phyloP scores from a whole-genome alignment of 1,140 invertebrate species.

The Euglossa dilemma region DNA sequence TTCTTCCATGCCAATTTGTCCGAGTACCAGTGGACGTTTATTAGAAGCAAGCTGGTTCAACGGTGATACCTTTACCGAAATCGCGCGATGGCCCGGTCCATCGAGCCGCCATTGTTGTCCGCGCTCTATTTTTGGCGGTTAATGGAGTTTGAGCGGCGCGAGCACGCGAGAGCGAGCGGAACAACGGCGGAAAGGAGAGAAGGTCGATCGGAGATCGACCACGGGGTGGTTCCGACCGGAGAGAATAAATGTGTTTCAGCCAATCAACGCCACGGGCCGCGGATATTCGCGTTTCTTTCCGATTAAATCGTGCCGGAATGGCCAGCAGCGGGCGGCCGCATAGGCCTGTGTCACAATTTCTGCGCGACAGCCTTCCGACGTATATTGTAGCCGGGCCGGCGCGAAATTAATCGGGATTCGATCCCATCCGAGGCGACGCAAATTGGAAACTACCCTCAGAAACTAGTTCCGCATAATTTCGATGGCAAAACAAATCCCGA shows the following conservation, averaged over 20 bases:
- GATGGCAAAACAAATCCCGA: conserved; percentile 73
- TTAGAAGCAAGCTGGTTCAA: conserved; percentile 45
- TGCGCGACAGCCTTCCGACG: conserved; percentile 49
- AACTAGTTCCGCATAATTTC: conserved; percentile 77
- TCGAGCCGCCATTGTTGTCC: conserved; percentile 67
- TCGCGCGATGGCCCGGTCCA: conserved; percentile 57
- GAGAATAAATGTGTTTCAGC: conserved; percentile 68
- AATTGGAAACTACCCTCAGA: conserved; percentile 77
- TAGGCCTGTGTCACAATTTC: conserved; percentile 67
- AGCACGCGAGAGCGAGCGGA: not conserved
- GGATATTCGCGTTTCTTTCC: conserved; percentile 72
- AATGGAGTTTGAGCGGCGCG: conserved; percentile 68
- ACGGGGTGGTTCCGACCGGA: conserved; percentile 20
- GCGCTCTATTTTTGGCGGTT: conserved; percentile 71
- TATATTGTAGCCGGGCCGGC: conserved; percentile 43
- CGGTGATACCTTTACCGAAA: conserved; percentile 56
- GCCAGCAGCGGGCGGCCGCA: not conserved
- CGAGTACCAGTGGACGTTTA: conserved; percentile 39
- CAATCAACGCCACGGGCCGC: conserved; percentile 62
- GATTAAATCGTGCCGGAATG: conserved; percentile 68
- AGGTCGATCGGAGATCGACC: not conserved
- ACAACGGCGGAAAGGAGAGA: not conserved
- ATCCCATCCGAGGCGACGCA: conserved; percentile 70
- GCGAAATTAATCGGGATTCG: conserved; percentile 77
- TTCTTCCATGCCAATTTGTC: not conserved